Base-by-base conservation (phyloP, 1,140 invertebrate genomes). In the Cephus cinctus region DNA sequence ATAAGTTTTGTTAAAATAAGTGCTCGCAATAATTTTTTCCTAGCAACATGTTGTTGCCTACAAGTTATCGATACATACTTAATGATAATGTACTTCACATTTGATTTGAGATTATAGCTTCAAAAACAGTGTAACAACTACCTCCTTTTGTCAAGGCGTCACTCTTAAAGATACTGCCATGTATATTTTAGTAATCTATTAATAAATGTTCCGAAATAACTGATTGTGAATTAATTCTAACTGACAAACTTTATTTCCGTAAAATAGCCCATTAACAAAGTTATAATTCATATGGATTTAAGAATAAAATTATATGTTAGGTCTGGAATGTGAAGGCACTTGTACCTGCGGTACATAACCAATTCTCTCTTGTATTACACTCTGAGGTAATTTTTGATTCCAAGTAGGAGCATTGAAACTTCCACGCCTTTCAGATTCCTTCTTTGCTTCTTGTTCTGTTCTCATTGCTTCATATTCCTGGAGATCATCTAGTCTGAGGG, bases 401-500 rank as follows among this genome's bases (percentile, higher is more conserved):
- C 76, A 78, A 1, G 67, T 52, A 4, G 79, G 65, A 20, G 77
- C 67, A 59, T 80, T 62, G 43, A 65, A 41, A 61, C 36, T 32
- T 59, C 54, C 27, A 43, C 39, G 75, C 30, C 79, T 80, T 25
- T 82, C 80, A 38, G 76, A 68, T 52, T 79, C 77, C 63, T 83
- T 81, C 46, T 75, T 77, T 1, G 62, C 56, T 45, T 78, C 71
- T 15, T 75, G 71, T 61, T 79, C 77, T 43, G 82, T 80, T 36
- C 72, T 78, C 52, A 78, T 75, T 0, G 72, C 57, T 56, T 88
- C 85, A 62, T 86, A 90, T 64, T 90, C 88, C 56, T 82, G 78
- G 19, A 90, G 72, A 73, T 90, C 88, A 20, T 89, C 86, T 12
- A 90, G 71, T 67, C 87, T 88, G 52, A 90, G 71, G 52, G 86